Conservation (phyloP, 2,113 vertebrate genomes). For the Tragelaphus imberbis region DNA sequence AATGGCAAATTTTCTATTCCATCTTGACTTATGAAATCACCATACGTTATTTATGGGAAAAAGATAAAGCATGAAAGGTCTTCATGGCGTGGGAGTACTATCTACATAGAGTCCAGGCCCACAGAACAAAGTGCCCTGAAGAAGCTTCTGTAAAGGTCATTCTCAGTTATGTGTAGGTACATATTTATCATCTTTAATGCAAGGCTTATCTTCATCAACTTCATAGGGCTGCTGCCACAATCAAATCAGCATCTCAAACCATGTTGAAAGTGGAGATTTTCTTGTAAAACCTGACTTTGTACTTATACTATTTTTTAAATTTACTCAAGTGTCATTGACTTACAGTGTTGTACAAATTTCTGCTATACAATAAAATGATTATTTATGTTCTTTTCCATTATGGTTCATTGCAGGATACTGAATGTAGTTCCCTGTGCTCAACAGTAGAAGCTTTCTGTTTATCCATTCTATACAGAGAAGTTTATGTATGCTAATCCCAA, state of each 20-base stretch:
- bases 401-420: neutral
- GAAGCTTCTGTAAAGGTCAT: neutral
- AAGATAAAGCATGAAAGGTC: neutral
- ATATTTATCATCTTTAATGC: neutral
- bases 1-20: neutral
- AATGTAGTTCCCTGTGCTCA: neutral
- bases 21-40: neutral
- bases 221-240: neutral
- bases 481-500: too few relatives aligned
- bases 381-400: neutral
- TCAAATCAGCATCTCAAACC: neutral
- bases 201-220: neutral
- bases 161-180: neutral
- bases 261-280: neutral
- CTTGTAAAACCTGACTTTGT: neutral
- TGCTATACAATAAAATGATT: neutral
- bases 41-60: neutral
- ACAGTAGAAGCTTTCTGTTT: neutral
- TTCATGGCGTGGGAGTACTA: neutral
- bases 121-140: too few relatives aligned
- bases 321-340: neutral
- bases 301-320: neutral
- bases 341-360: neutral
- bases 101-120: neutral
- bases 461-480: neutral